Conservation (phyloP, 1,140 invertebrate genomes). For the Zaprionus capensis region DNA sequence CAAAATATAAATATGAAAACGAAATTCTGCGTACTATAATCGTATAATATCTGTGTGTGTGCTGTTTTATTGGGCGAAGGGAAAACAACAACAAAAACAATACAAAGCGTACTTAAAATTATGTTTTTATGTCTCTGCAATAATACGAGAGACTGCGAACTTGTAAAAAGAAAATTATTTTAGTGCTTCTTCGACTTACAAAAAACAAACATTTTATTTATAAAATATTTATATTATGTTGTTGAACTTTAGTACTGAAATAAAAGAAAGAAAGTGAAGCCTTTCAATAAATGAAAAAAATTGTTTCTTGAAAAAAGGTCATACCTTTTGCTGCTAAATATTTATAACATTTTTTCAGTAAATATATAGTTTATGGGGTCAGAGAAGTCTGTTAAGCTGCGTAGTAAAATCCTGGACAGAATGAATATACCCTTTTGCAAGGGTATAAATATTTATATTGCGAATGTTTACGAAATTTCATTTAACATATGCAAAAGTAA, state of each 20-base stretch:
- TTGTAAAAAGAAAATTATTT: background rate
- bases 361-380: too few relatives aligned
- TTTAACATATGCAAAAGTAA: too few relatives aligned
- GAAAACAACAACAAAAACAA: conserved; percentile 1
- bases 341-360: too few relatives aligned
- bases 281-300: too few relatives aligned
- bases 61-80: conserved; percentile 11
- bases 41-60: background rate
- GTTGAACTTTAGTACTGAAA: background rate
- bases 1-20: conserved; percentile 7
- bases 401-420: too few relatives aligned
- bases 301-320: too few relatives aligned
- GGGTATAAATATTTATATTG: too few relatives aligned
- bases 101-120: background rate
- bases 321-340: background rate
- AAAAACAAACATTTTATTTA: background rate
- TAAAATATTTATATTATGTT: background rate
- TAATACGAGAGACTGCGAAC: background rate
- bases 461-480: too few relatives aligned
- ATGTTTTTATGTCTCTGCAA: background rate
- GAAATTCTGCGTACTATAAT: conserved; percentile 8
- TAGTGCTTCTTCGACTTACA: background rate
- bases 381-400: too few relatives aligned
- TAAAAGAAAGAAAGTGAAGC: too few relatives aligned
- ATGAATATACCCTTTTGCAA: too few relatives aligned